Base-by-base conservation (phyloP, 1,140 invertebrate species). In the Antheraea pernyi region DNA sequence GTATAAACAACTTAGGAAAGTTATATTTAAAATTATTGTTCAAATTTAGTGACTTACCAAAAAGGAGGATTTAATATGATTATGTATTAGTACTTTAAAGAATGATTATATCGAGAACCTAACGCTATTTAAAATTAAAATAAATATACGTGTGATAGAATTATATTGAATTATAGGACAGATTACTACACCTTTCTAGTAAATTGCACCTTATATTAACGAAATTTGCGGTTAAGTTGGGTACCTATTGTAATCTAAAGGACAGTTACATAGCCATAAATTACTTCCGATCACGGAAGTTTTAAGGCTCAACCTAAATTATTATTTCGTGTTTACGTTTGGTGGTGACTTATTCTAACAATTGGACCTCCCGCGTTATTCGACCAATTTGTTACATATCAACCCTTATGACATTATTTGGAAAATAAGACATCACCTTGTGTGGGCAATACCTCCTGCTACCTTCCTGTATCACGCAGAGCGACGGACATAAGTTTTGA, bases 401-500 rank as follows among this genome's bases (percentile, higher is more conserved):
- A 82, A 83, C 74, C 79, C 75, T 82, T 81, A 85, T 84, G 76
- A 78, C 68, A 70, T 75, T 78, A 83, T 74, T 68, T 13, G 42
- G 75, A 70, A 84, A 91, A 79, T 90, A 71, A 91, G 88, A 86
- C 74, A 77, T 90, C 89, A 88, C 68, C 81, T 71, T 90, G 88
- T 88, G 89, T 88, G 89, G 82, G 81, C 79, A 79, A 61, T 72
- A 78, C 85, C 80, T 84, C 79, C 81, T 82, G 78, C 74, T 72
- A 88, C 81, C 85, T 91, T 91, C 88, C 89, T 91, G 89, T 89
- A 76, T 79, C 89, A 89, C 82, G 85, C 84, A 77, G 88, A 71
- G 89, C 68, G 67, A 79, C 82, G 85, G 88, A 91, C 89, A 91
- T 81, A 75, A 78, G 83, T 89, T 91, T 91, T 91, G 89, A 91